Evolutionary conservation across 2,113 vertebrate species (phyloP).

Genomic region (Eulacestoma nigropectus): DNA sequence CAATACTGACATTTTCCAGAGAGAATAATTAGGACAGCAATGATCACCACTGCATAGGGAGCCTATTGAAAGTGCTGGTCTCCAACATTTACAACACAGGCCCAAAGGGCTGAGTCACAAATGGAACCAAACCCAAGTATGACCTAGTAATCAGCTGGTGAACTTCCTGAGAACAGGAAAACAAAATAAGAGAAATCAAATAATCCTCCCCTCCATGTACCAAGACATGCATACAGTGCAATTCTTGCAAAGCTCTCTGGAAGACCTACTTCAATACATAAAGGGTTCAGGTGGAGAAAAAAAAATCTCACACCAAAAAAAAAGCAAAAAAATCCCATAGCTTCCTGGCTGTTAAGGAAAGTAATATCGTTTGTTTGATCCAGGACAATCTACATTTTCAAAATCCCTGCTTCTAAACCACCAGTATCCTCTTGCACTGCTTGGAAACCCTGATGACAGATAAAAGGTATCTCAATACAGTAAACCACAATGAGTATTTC

Average conservation of each 20-base stretch:
- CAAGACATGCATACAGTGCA: background rate
- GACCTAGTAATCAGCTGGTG: background rate
- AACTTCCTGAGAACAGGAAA: background rate
- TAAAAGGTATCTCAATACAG: background rate
- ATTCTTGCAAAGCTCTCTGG: background rate
- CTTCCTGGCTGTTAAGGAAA: background rate
- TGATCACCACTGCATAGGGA: background rate
- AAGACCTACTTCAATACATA: background rate
- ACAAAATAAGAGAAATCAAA: background rate
- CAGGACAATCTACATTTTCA: background rate
- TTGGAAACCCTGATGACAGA: background rate
- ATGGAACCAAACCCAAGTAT: conserved; percentile 4
- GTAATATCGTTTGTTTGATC: background rate
- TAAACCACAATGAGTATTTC: background rate
- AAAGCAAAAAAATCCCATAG: background rate
- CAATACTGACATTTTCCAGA: background rate
- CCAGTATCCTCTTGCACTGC: background rate
- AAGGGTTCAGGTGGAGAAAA: background rate
- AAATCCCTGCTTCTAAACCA: background rate
- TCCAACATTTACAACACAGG: background rate
- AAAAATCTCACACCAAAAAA: background rate
- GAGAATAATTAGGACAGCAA: background rate
- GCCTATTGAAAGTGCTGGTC: background rate
- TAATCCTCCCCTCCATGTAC: background rate
- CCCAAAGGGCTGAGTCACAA: background rate